Conservation (phyloP, 2,797 vertebrate genomes). For the Australoheros facetus region DNA sequence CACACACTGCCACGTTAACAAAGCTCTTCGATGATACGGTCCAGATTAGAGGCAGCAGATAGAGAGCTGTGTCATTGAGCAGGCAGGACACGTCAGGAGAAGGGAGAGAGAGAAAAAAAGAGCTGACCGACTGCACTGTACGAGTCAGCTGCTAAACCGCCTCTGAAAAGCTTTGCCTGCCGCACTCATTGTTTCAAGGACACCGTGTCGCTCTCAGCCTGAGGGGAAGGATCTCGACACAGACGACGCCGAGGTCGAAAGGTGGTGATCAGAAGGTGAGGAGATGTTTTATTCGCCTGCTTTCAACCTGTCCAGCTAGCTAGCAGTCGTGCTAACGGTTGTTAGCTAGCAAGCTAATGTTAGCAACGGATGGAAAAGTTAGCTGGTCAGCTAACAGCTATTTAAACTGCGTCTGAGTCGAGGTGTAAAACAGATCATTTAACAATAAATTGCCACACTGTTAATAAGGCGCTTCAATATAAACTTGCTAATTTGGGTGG, state of each 20-base stretch:
- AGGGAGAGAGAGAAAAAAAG: constrained; percentile 65
- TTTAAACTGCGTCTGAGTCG: constrained; percentile 14
- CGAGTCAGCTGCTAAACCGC: constrained; percentile 68
- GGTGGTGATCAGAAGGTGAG: constrained; percentile 83
- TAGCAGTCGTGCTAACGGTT: constrained; percentile 70
- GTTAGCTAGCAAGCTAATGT: constrained; percentile 64
- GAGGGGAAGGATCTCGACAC: constrained; percentile 69
- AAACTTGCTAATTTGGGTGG: constrained; percentile 11
- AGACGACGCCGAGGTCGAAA: constrained; percentile 79
- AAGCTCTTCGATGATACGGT: constrained; percentile 65
- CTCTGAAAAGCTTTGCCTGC: constrained; percentile 48
- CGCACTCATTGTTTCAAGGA: constrained; percentile 62
- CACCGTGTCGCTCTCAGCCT: constrained; percentile 60
- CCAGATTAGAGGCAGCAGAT: constrained; percentile 74
- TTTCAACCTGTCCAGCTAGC: constrained; percentile 58
- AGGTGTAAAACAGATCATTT: neutral
- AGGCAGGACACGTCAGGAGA: constrained; percentile 87
- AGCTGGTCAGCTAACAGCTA: constrained; percentile 52
- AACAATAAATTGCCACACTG: no score
- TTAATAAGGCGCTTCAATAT: neutral
- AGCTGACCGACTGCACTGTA: constrained; percentile 76
- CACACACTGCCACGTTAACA: constrained; percentile 74
- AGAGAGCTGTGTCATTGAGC: constrained; percentile 87
- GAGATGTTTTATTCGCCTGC: constrained; percentile 41
- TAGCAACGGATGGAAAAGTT: constrained; percentile 64